A percentile compares a stretch with the other conserved stretches of the same genome.
phyloP scores from a whole-genome alignment of 1,140 invertebrate genomes.

The Thaumatotibia leucotreta region DNA sequence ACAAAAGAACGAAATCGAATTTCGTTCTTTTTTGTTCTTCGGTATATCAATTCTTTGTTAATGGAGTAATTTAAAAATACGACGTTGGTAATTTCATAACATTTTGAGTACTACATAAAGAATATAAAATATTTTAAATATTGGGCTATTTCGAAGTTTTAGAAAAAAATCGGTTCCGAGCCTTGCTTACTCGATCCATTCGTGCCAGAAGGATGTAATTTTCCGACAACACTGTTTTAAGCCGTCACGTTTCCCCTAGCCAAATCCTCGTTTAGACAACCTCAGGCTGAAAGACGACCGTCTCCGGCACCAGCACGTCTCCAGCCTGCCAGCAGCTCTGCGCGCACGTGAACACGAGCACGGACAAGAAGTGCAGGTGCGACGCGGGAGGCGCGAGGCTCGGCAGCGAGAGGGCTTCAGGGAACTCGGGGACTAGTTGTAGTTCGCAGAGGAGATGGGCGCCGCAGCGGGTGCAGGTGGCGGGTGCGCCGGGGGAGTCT shows the following conservation, averaged over 20 bases:
- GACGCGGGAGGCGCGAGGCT: constrained; percentile 61
- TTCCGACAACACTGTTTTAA: too few relatives aligned
- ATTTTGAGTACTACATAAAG: too few relatives aligned
- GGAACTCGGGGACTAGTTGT: constrained; percentile 87
- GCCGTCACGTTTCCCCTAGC: neutral
- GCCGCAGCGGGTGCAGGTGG: constrained; percentile 83
- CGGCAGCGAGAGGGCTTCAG: constrained; percentile 79
- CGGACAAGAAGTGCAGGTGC: constrained; percentile 87
- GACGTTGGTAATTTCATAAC: too few relatives aligned
- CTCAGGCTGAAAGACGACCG: constrained; percentile 87
- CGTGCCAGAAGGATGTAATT: too few relatives aligned
- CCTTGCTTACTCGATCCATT: too few relatives aligned
- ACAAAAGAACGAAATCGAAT: too few relatives aligned
- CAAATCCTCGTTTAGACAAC: constrained; percentile 36
- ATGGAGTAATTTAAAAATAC: too few relatives aligned
- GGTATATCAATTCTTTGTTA: too few relatives aligned
- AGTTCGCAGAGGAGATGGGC: constrained; percentile 86
- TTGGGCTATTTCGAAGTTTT: too few relatives aligned
- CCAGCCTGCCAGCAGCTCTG: constrained; percentile 88
- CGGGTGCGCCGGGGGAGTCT: constrained; percentile 52
- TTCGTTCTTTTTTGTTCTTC: too few relatives aligned
- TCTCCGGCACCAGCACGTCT: constrained; percentile 83
- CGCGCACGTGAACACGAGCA: constrained; percentile 88
- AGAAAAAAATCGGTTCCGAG: too few relatives aligned
- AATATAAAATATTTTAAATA: too few relatives aligned